These are phyloP conservation scores for Polydrusus cervinus DNA, from an alignment of 2,888 invertebrate genomes.

Conservation along the genomic window DNA sequence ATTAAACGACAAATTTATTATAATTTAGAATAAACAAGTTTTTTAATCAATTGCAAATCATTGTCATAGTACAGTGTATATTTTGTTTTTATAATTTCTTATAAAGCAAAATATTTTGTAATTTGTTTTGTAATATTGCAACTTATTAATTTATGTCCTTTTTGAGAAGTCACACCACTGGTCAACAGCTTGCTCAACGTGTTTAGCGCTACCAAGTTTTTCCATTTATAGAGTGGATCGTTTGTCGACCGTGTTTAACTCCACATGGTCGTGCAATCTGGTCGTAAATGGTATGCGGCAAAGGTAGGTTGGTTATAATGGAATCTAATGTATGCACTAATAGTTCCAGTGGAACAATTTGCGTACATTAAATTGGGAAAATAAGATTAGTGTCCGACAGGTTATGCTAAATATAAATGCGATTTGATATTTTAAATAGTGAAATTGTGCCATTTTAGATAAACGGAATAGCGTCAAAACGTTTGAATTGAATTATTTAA, in stretches of 20 bases:
- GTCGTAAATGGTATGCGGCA: conserved; percentile 42
- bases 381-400: not conserved
- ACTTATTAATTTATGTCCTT: not conserved
- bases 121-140: not conserved
- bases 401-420: not conserved
- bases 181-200: conserved; percentile 26
- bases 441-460: not conserved
- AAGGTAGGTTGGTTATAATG: conserved; percentile 39
- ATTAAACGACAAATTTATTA: no score
- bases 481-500: no score
- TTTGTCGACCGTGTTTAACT: conserved; percentile 39
- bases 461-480: no score
- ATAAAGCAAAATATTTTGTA: no score
- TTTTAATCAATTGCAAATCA: no score
- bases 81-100: no score
- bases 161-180: conserved; percentile 11
- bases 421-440: not conserved
- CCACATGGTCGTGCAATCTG: conserved; percentile 46
- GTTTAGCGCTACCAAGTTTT: conserved; percentile 36
- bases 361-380: conserved; percentile 3
- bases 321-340: conserved; percentile 33
- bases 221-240: conserved; percentile 41
- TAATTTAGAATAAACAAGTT: no score
- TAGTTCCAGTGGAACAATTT: conserved; percentile 26
- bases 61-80: no score